Percentiles rank a stretch among this genome's conserved stretches.
Evolutionary conservation across 2,888 invertebrate species (phyloP).

Genomic region (Maniola hyperantus): DNA sequence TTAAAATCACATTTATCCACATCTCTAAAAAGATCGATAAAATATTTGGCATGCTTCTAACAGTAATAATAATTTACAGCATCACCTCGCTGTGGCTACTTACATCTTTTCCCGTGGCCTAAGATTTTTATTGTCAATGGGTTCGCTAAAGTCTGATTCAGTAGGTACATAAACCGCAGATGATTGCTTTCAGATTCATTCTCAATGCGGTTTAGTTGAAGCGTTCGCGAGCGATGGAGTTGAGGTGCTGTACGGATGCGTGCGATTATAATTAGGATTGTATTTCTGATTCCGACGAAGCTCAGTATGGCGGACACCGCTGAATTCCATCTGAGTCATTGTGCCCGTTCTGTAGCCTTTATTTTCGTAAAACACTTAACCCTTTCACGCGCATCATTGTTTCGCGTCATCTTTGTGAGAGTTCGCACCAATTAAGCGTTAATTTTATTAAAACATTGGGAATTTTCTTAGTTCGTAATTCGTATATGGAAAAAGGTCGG

Average conservation of each 20-base stretch:
- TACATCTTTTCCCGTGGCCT: conserved; percentile 25
- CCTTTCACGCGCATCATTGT: conserved; percentile 74
- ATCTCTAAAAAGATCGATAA: not conserved
- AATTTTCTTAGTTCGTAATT: not conserved
- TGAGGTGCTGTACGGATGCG: conserved; percentile 80
- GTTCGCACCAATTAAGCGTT: conserved; percentile 32
- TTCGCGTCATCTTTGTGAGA: conserved; percentile 43
- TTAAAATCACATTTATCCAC: conserved; percentile 3
- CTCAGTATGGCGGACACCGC: conserved; percentile 76
- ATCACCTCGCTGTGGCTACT: conserved; percentile 3
- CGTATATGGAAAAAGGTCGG: not conserved
- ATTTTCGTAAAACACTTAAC: conserved; percentile 80
- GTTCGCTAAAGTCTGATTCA: conserved; percentile 38
- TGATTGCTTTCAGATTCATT: conserved; percentile 43
- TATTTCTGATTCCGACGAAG: conserved; percentile 82
- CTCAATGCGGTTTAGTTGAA: conserved; percentile 50
- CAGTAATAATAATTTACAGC: conserved; percentile 8
- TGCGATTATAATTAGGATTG: conserved; percentile 83
- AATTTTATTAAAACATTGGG: conserved; percentile 1
- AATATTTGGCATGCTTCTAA: conserved; percentile 11
- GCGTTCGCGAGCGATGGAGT: conserved; percentile 75
- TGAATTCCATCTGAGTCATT: conserved; percentile 82
- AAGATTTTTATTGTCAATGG: conserved; percentile 31
- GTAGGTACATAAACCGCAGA: conserved; percentile 41
- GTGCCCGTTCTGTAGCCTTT: conserved; percentile 80